A percentile compares a stretch with the other conserved stretches of the same genome.
Evolutionary conservation across 2,113 vertebrate genomes (phyloP).

Genomic region (Sebastes fasciatus): DNA sequence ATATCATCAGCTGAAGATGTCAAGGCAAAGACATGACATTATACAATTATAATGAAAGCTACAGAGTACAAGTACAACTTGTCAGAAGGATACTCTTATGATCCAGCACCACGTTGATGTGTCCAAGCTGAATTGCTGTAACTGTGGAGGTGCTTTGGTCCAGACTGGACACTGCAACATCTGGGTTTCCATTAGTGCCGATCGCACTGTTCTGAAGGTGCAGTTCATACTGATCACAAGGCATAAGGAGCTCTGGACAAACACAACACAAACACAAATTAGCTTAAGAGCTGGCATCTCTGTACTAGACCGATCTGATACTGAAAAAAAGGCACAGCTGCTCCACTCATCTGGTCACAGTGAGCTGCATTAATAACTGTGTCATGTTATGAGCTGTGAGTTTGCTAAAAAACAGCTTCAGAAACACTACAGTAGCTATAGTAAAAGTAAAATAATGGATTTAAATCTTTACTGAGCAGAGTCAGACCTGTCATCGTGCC

Average conservation of each 20-base stretch:
- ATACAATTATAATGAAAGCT: neutral
- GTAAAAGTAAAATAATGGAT: neutral
- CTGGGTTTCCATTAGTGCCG: conserved; percentile 72
- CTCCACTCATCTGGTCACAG: conserved; percentile 11
- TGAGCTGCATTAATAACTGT: neutral
- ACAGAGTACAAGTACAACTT: neutral
- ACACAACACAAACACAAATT: conserved; percentile 13
- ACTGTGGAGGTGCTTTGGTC: conserved; percentile 85
- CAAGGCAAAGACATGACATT: neutral
- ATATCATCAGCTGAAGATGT: neutral
- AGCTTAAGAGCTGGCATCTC: neutral
- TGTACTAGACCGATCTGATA: neutral
- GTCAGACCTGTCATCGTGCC: conserved; percentile 92
- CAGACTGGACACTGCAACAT: conserved; percentile 84
- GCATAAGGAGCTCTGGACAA: conserved; percentile 89
- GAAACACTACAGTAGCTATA: neutral
- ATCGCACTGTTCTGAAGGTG: conserved; percentile 89
- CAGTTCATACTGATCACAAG: conserved; percentile 93
- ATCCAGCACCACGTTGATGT: conserved; percentile 84
- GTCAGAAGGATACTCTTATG: conserved; percentile 86
- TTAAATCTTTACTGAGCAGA: neutral
- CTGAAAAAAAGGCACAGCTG: neutral
- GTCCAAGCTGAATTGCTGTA: conserved; percentile 79
- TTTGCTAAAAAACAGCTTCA: neutral
- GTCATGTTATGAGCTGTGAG: neutral